phyloP scores from a whole-genome alignment of 2,888 invertebrate genomes.

The Rotaria sp. region DNA sequence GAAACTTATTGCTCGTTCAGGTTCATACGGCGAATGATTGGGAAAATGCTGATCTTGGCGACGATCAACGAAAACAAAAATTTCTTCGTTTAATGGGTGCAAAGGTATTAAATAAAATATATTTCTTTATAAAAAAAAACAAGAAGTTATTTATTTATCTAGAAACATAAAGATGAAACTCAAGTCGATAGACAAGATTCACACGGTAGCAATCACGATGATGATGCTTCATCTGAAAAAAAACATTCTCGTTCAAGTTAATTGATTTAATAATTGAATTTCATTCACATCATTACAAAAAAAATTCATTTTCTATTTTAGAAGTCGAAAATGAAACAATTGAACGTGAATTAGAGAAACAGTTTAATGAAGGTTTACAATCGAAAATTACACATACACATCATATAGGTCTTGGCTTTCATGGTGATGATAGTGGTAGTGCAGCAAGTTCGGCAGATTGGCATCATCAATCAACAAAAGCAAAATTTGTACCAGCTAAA shows the following conservation, averaged over 20 bases:
- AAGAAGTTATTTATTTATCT: not conserved
- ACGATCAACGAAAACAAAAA: slow-evolving; percentile 51
- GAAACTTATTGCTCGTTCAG: not conserved
- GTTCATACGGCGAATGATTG: slow-evolving; percentile 54
- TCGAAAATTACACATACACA: slow-evolving; percentile 46
- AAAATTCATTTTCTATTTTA: not conserved
- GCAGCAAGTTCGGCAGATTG: not conserved
- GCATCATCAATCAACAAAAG: not conserved
- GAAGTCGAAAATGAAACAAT: slow-evolving; percentile 42
- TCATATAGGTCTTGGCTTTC: slow-evolving; percentile 50
- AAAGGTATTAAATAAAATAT: slow-evolving; percentile 46
- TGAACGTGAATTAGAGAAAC: slow-evolving; percentile 46
- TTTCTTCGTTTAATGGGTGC: slow-evolving; percentile 54
- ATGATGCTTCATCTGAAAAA: slow-evolving; percentile 42
- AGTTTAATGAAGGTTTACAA: slow-evolving; percentile 49
- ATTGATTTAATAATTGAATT: slow-evolving; percentile 13
- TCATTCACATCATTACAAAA: not conserved
- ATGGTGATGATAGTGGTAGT: not conserved
- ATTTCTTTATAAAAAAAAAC: not conserved
- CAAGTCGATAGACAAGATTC: not conserved
- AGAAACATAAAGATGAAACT: slow-evolving; percentile 11
- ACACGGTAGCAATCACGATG: not conserved
- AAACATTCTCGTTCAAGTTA: slow-evolving; percentile 49
- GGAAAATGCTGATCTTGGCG: slow-evolving; percentile 53
- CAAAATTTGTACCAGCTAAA: not conserved